Percentiles rank a stretch among this genome's conserved stretches.
Conservation (phyloP, 2,113 vertebrate genomes). For the Pitta sordida region DNA sequence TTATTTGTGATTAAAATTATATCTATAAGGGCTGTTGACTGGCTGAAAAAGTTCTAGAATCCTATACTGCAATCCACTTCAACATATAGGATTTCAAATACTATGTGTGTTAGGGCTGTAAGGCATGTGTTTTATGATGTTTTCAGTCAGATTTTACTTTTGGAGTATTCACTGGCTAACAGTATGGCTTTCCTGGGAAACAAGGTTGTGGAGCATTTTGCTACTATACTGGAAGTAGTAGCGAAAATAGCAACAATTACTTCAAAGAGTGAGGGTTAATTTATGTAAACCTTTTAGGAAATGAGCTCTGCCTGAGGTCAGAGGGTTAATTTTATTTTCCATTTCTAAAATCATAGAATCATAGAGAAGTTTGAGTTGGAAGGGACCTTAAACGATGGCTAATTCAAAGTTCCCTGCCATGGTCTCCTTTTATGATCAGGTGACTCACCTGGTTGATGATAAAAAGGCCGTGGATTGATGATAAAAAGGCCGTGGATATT, state of each 20-base stretch:
- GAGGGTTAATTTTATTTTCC: neutral
- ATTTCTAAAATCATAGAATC: neutral
- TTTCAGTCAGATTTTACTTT: neutral
- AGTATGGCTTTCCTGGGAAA: neutral
- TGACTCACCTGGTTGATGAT: too few relatives aligned
- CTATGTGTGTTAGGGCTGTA: fast-evolving
- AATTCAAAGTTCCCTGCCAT: neutral
- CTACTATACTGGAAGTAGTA: fast-evolving
- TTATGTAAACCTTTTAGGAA: neutral
- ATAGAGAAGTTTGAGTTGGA: too few relatives aligned
- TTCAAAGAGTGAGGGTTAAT: neutral
- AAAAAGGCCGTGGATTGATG: too few relatives aligned
- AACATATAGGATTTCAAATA: neutral
- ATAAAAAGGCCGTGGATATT: too few relatives aligned
- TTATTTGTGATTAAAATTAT: neutral
- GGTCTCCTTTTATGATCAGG: too few relatives aligned
- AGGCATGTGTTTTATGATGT: fast-evolving
- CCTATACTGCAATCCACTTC: neutral
- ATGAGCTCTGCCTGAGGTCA: neutral
- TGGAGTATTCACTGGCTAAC: neutral
- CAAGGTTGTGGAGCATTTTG: too few relatives aligned
- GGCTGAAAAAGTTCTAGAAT: neutral
- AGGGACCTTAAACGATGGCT: neutral
- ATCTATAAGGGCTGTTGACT: neutral
- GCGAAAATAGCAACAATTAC: neutral